Evolutionary conservation across 2,888 invertebrate species (phyloP), one percentile per base, ranked within the genome.

Genomic region (Parascotia fuliginaria): DNA sequence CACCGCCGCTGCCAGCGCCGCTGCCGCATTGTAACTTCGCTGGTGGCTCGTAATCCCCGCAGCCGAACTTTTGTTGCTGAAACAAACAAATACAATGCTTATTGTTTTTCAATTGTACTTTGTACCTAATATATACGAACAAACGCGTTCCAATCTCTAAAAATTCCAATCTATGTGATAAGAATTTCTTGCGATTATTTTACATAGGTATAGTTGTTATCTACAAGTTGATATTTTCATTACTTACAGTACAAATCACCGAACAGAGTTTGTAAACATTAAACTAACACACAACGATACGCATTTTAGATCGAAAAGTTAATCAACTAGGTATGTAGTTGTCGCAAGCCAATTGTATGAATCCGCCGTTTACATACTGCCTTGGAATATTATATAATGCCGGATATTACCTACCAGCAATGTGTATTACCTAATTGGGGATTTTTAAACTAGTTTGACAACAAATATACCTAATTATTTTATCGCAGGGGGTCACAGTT

Each of bases 11-110:
- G 49, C 85, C 85, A 11, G 64, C 64, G 48, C 81, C 79, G 43
- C 78, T 82, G 24, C 83, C 79, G 93, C 94, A 82, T 93, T 95
- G 90, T 52, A 92, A 87, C 85, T 96, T 97, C 54, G 96, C 95
- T 51, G 96, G 96, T 40, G 96, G 96, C 81, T 96, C 96, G 78
- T 94, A 95, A 59, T 94, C 94, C 36, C 95, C 85, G 93, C 95
- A 89, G 92, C 94, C 91, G 90, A 96, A 96, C 92, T 97, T 97
- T 93, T 96, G 96, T 94, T 96, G 96, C 96, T 96, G 94, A 54
- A 89, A 91, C 81, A 88, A 85, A 73, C 52, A 38, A 37, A 48
- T 29, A 42, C 44, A 22, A 79, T 84, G 9, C 14, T 28, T 75
- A 15, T 6, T 9, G 15, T 38, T 33, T 22, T 9, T 36, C 7